A percentile compares a stretch with the other conserved stretches of the same genome.
These are phyloP conservation scores for Drosophila mulleri DNA, from an alignment of 2,888 invertebrate species.

Conservation along the genomic window DNA sequence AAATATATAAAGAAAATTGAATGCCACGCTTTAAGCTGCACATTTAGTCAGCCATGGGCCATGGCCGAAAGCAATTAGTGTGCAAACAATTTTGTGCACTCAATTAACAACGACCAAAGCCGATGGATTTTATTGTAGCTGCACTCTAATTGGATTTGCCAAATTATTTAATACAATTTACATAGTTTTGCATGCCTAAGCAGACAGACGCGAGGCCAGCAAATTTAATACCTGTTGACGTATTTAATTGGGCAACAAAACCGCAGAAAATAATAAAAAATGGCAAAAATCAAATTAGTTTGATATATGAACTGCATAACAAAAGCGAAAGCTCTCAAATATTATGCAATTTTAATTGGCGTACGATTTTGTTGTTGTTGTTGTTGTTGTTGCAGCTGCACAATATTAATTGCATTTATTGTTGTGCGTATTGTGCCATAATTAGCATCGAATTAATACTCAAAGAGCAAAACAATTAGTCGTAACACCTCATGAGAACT, in stretches of 20 bases:
- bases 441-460: slow-evolving; percentile 75
- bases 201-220: slow-evolving; percentile 8
- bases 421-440: slow-evolving; percentile 65
- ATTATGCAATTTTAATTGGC: slow-evolving; percentile 61
- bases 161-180: slow-evolving; percentile 43
- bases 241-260: slow-evolving; percentile 53
- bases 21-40: background rate
- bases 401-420: slow-evolving; percentile 70
- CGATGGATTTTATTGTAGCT: background rate
- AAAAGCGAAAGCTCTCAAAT: slow-evolving; percentile 36
- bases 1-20: background rate
- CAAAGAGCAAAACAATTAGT: slow-evolving; percentile 72
- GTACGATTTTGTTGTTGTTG: slow-evolving; percentile 28
- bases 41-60: slow-evolving; percentile 4
- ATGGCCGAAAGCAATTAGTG: slow-evolving; percentile 29
- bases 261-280: background rate
- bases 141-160: slow-evolving; percentile 31
- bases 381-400: slow-evolving; percentile 30
- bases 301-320: slow-evolving; percentile 6
- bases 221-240: slow-evolving; percentile 34
- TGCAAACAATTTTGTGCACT: slow-evolving; percentile 33
- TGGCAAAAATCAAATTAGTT: background rate
- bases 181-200: slow-evolving; percentile 48
- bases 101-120: slow-evolving; percentile 39
- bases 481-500: slow-evolving; percentile 43